Evolutionary conservation across 2,797 vertebrate species (phyloP).

Genomic region (Pterois miles): DNA sequence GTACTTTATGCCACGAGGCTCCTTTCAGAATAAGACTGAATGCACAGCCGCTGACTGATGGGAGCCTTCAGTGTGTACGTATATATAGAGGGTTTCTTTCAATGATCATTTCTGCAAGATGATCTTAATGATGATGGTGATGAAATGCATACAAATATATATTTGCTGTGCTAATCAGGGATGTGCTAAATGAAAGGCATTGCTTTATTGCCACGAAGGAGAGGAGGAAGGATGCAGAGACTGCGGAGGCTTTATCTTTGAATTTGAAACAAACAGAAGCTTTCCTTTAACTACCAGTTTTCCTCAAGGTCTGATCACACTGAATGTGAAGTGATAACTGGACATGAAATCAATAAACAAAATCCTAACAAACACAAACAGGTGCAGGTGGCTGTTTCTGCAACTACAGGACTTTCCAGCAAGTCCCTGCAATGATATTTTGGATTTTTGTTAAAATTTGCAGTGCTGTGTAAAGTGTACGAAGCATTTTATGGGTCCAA

Average conservation of each 20-base stretch:
- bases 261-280: background rate
- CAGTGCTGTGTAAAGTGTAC: too few species aligned
- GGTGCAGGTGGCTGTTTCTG: background rate
- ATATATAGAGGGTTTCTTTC: background rate
- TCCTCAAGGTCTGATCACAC: background rate
- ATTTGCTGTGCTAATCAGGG: background rate
- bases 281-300: background rate
- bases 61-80: background rate
- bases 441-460: too few species aligned
- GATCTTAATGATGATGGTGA: background rate
- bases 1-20: constrained; percentile 34
- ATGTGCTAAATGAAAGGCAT: background rate
- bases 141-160: background rate
- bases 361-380: background rate
- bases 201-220: background rate
- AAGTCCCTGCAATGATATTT: too few species aligned
- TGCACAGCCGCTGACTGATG: constrained; percentile 10
- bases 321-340: background rate
- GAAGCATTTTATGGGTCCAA: too few species aligned
- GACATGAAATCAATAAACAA: background rate
- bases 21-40: constrained; percentile 53
- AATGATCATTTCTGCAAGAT: background rate
- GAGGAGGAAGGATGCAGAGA: background rate
- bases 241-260: background rate
- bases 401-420: too few species aligned